phyloP scores from a whole-genome alignment of 2,113 vertebrate species.

The Chloropsis cyanopogon region DNA sequence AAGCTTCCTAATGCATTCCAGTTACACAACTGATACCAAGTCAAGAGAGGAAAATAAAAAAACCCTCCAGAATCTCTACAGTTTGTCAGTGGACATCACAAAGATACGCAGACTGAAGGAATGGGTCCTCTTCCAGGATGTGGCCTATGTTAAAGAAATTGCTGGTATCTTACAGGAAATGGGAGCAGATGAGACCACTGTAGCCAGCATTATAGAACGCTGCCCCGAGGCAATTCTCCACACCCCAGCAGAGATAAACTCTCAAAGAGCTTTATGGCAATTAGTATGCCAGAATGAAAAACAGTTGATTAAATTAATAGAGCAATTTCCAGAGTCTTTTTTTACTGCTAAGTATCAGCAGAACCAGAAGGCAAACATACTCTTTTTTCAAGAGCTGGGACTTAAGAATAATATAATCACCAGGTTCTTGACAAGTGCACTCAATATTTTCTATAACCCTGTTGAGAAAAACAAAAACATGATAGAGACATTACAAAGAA shows the following conservation, averaged over 20 bases:
- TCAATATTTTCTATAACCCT: constrained; percentile 82
- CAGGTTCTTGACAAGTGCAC: constrained; percentile 86
- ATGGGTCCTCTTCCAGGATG: constrained; percentile 83
- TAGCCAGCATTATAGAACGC: constrained; percentile 79
- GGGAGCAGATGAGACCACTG: constrained; percentile 72
- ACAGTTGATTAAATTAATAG: constrained; percentile 84
- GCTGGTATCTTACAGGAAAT: constrained; percentile 78
- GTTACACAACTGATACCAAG: not conserved
- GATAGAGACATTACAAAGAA: constrained; percentile 77
- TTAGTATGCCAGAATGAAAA: constrained; percentile 79
- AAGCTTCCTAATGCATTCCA: not conserved
- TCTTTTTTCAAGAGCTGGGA: constrained; percentile 83
- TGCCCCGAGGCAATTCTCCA: constrained; percentile 87
- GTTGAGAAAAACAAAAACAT: constrained; percentile 79
- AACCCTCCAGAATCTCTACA: constrained; percentile 76
- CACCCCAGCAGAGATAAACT: constrained; percentile 74
- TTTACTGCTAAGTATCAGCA: constrained; percentile 78
- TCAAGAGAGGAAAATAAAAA: constrained; percentile 76
- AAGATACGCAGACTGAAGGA: constrained; percentile 85
- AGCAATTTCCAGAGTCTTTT: constrained; percentile 91
- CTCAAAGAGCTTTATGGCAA: constrained; percentile 84
- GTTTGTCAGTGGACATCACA: constrained; percentile 82
- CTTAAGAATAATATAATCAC: constrained; percentile 86
- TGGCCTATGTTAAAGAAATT: constrained; percentile 80
- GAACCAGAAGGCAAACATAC: constrained; percentile 82